Base-by-base conservation (phyloP, 2,113 vertebrate species). In the Mionectes macconnelli region DNA sequence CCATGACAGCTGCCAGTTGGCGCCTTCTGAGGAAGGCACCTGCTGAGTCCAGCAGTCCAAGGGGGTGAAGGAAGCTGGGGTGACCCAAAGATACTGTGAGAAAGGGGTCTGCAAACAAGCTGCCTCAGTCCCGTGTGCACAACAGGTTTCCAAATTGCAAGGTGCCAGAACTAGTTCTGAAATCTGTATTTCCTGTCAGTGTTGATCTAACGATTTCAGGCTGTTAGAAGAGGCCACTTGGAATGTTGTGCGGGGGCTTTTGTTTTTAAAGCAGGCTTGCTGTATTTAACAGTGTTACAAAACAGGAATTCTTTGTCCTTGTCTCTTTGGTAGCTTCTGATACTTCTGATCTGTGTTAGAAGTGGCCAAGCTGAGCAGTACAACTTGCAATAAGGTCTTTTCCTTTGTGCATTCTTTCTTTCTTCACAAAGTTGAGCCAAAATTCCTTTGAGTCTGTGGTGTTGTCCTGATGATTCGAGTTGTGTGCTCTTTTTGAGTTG, bases 1-100 rank as follows among this genome's bases (percentile, higher is more conserved):
- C 28, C 97, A 97, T 2, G 97, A 97, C 72, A 97, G 98, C 91
- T 93, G 95, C 91, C 97, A 97, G 67, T 97, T 97, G 7, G 92
- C 39, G 9, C 95, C 97, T 2, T 90, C 97, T 6, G 98, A 98
- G 62, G 97, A 98, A 3, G 84, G 79, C 31, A 3, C 68, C 97
- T 96, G 89, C 96, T 87, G 96, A 97, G 82, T 35, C 47, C 56
- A 24, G 25, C 4, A 8, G 18, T 42, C 13, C 31, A 0, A 84
- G 25, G 21, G 4, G 69, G 17, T 39, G 79, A 59, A 69, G 42
- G 66, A 55, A 85, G 80, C 83, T 47, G 12, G 5, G 63, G 2
- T 44, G 90, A 57, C 70, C 60, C 18, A 21, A 11, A 59, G 72
- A 22, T 21, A 1, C n/a, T 35, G 79, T 20, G 30, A 88, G 68